Percentiles rank a stretch among this genome's conserved stretches.
These are phyloP conservation scores for Tinea semifulvella DNA, from an alignment of 2,888 invertebrate species.

Conservation along the genomic window DNA sequence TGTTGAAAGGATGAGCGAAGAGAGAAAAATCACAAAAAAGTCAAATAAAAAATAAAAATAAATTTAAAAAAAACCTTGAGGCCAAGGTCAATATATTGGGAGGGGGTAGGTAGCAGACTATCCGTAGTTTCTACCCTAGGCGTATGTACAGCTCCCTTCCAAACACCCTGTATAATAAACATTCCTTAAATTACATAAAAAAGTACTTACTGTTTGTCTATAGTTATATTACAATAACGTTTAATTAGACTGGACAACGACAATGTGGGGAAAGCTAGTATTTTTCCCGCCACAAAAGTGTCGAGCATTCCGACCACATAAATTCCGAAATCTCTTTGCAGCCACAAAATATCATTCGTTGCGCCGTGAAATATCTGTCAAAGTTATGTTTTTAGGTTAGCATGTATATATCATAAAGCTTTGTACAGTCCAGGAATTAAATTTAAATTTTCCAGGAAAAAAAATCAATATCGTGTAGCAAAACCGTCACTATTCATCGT, in stretches of 20 bases:
- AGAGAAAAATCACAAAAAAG: no score
- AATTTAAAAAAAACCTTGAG: no score
- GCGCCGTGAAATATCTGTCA: conserved; percentile 90
- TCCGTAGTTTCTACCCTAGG: neutral
- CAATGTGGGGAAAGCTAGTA: conserved; percentile 72
- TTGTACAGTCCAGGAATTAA: no score
- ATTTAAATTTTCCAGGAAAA: no score
- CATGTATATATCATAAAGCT: neutral
- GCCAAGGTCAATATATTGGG: neutral
- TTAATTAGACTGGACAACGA: conserved; percentile 83
- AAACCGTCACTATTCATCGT: no score
- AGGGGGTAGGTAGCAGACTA: neutral
- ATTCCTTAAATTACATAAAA: neutral
- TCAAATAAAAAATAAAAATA: no score
- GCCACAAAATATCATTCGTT: conserved; percentile 87
- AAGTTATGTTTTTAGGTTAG: conserved; percentile 11
- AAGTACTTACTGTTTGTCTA: conserved; percentile 77
- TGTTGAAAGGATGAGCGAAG: no score
- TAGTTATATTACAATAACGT: conserved; percentile 78
- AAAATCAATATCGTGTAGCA: no score
- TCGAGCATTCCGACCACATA: conserved; percentile 98
- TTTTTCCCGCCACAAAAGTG: conserved; percentile 87
- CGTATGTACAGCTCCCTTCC: neutral
- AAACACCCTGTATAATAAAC: neutral
- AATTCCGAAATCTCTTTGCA: conserved; percentile 93